phyloP scores from a whole-genome alignment of 2,113 vertebrate species.

The Mustelus asterias region DNA sequence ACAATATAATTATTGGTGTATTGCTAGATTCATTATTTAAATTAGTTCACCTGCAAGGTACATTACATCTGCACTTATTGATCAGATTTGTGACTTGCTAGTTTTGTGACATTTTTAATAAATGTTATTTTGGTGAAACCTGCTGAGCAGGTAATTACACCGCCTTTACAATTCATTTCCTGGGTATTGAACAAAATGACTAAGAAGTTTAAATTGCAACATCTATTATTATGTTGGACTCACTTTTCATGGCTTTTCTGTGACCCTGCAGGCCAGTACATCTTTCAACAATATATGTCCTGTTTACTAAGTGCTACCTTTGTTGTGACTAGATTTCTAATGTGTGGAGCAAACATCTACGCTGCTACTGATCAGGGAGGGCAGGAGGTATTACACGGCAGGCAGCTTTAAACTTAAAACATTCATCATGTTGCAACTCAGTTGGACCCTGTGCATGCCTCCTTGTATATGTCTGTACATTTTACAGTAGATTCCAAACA shows the following conservation, averaged over 20 bases:
- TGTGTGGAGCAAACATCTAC: neutral
- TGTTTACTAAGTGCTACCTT: neutral
- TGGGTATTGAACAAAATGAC: neutral
- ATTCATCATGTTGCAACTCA: neutral
- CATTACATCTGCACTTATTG: neutral
- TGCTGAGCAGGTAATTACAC: neutral
- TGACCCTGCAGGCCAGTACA: neutral
- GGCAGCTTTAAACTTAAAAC: neutral
- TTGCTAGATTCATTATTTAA: neutral
- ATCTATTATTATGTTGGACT: neutral
- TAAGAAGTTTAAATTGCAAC: neutral
- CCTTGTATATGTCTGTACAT: neutral
- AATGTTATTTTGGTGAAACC: neutral
- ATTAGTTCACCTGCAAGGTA: neutral
- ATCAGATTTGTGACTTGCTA: neutral
- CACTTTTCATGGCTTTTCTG: neutral
- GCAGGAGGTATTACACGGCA: neutral
- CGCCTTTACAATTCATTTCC: neutral
- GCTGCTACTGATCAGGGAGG: neutral
- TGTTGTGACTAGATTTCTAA: neutral
- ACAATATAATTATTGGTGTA: neutral
- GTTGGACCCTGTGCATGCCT: no score
- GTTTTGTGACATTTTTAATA: slow-evolving; percentile 6
- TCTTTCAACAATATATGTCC: neutral
- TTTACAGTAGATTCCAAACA: slow-evolving; percentile 5